A percentile compares a stretch with the other conserved stretches of the same genome.
Conservation (phyloP, 2,888 invertebrate species). For the Tuberolachnus salignus region DNA sequence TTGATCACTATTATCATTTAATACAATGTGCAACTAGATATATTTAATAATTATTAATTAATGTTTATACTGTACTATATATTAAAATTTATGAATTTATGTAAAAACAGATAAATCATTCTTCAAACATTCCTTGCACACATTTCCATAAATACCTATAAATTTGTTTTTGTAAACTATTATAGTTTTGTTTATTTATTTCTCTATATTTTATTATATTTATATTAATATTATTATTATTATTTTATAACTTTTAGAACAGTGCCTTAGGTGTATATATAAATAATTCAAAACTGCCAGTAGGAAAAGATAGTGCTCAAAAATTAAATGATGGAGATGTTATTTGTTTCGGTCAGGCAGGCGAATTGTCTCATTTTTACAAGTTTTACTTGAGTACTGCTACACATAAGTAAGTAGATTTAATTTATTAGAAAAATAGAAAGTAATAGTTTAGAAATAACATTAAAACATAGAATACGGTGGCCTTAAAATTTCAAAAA, state of each 20-base stretch:
- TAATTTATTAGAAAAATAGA: too few species aligned
- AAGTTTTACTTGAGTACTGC: not conserved
- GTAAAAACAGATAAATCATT: too few species aligned
- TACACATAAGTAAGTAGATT: not conserved
- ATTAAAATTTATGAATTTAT: too few species aligned
- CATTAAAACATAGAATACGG: too few species aligned
- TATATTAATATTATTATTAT: not conserved
- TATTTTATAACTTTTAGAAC: not conserved
- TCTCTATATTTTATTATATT: not conserved
- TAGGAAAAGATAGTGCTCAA: not conserved
- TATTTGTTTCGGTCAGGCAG: not conserved
- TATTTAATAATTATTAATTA: too few species aligned
- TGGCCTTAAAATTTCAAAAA: too few species aligned
- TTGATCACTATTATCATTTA: too few species aligned
- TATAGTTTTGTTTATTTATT: too few species aligned
- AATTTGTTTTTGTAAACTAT: not conserved
- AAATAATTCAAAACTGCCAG: constrained; percentile 4
- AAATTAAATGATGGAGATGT: constrained; percentile 28
- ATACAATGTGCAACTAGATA: too few species aligned
- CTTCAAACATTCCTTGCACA: too few species aligned
- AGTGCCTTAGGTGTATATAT: constrained; percentile 4
- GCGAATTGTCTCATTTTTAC: not conserved
- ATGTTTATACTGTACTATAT: too few species aligned
- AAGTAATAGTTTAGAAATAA: too few species aligned
- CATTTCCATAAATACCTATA: not conserved